Evolutionary conservation across 2,113 vertebrate genomes (phyloP).

Genomic region (Gorsachius goisagi): DNA sequence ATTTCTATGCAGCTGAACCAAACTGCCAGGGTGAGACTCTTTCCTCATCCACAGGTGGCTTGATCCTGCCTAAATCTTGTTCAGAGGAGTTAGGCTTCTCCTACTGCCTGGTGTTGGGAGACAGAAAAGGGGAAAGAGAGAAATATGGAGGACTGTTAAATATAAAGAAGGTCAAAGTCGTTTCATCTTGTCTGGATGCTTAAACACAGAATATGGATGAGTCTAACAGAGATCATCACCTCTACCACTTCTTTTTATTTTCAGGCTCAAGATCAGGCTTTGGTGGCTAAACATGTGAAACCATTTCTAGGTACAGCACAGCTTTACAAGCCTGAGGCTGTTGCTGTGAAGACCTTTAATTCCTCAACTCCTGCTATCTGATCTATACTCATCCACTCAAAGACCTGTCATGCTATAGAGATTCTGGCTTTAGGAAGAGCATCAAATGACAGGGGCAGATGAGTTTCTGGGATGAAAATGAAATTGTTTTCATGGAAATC

Average conservation of each 20-base stretch:
- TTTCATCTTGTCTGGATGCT: background rate
- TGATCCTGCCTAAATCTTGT: background rate
- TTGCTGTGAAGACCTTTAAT: background rate
- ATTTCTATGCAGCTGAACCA: background rate
- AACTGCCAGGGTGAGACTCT: background rate
- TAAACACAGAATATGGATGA: background rate
- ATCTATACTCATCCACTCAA: background rate
- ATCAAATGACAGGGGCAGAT: background rate
- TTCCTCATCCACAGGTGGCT: fast-evolving
- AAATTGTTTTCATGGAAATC: background rate
- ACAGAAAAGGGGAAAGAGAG: background rate
- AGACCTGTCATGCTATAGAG: background rate
- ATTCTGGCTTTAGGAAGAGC: background rate
- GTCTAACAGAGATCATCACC: background rate
- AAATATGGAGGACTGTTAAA: background rate
- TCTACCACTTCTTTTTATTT: background rate
- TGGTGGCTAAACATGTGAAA: background rate
- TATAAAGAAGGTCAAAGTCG: background rate
- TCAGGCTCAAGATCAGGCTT: background rate
- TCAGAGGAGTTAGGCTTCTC: background rate
- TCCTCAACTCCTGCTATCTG: background rate
- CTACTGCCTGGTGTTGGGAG: background rate
- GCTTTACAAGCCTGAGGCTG: background rate
- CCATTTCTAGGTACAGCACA: background rate
- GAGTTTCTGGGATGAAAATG: background rate